Conservation (phyloP, 2,113 vertebrate genomes). For the Bos taurus region ARS-UCD2.0 NC_037345.1:49309501-49310000, state of each 20-base stretch:
- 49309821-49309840: neutral
- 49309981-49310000: no score
- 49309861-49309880: neutral
- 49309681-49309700: neutral
- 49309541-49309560: neutral
- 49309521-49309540: neutral
- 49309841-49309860: neutral
- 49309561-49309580: neutral
- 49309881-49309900: neutral
- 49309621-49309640: neutral
- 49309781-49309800: neutral
- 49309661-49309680: neutral
- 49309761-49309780: neutral
- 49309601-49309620: neutral
- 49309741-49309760: neutral
- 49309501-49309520: neutral
- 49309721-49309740: neutral
- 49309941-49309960: neutral
- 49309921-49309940: accelerated
- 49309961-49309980: neutral
- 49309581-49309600: neutral
- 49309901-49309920: neutral
- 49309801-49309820: accelerated
- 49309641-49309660: neutral
- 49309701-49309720: neutral